Evolutionary conservation across 2,797 vertebrate species (phyloP), one percentile per base, ranked within the genome.

Genomic region (Protonibea diacanthus): DNA sequence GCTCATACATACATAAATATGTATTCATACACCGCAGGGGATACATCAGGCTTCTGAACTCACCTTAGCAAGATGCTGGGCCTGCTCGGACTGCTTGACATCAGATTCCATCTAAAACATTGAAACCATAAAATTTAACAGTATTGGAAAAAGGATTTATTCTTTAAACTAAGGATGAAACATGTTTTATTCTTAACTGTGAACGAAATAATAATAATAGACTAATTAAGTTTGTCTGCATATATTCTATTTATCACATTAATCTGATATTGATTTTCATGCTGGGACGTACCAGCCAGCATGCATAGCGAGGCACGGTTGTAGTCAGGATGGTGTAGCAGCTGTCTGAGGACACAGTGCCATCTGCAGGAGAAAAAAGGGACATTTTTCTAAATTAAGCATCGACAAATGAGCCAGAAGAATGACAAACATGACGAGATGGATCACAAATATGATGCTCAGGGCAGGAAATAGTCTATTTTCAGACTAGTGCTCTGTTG

Each of bases 61-160:
- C 79, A 97, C 97, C 95, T 93, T 97, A 20, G 95, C 75, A 21
- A 95, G 80, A 48, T 89, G 93, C 48, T 97, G 96, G 20, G 96
- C 96, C 88, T 96, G 96, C 77, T 99, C 97, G 56, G 96, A 97
- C 0, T 96, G 91, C 87, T 97, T 97, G 80, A 98, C 95, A 89
- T 98, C 97, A 79, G 95, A 93, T 58, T 99, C 97, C 89, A 98
- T 95, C 98, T 99, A 81, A 38, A 75, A 74, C 2, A 83, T 11
- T 1, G 7, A 33, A 44, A 49, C 8, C 20, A 13, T 23, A 20
- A 58, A 20, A 57, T 9, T 40, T 65, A 71, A 68, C 11, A 75
- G 27, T 12, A 21, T 4, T 38, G 0, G 6, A 44, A 60, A 60
- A 18, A 57, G 15, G 33, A 67, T 6, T 73, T 67, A 45, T 56